These are phyloP conservation scores for Lepidiolamprologus cunningtoni DNA, from an alignment of 2,113 vertebrate species.

Conservation along the genomic window DNA sequence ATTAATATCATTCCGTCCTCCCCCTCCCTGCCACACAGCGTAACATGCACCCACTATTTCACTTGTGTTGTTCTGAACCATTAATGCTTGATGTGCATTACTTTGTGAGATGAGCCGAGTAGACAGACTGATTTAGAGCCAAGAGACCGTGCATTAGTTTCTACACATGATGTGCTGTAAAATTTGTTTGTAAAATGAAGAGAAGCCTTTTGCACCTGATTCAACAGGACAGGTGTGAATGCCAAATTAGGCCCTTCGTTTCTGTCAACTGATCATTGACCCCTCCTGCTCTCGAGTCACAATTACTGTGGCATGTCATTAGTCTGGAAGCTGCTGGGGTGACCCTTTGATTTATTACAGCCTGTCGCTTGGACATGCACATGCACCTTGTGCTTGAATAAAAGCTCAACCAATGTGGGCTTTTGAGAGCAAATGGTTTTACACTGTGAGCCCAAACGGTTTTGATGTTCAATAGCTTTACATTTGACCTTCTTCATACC, in stretches of 20 bases:
- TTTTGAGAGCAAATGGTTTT: constrained; percentile 1
- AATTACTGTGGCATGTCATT: constrained; percentile 55
- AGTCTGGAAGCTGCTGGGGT: constrained; percentile 34
- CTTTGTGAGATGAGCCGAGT: constrained; percentile 33
- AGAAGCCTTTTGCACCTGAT: neutral
- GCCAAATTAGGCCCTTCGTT: constrained; percentile 44
- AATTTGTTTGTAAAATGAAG: constrained; percentile 13
- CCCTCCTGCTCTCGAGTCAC: constrained; percentile 28
- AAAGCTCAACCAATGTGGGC: neutral
- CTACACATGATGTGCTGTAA: constrained; percentile 20
- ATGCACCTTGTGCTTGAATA: constrained; percentile 38
- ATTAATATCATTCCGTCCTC: constrained; percentile 37
- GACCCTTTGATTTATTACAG: constrained; percentile 62
- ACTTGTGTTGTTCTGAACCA: constrained; percentile 32
- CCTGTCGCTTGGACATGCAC: constrained; percentile 25
- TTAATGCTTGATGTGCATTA: constrained; percentile 28
- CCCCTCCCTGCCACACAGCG: constrained; percentile 7
- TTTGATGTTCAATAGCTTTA: neutral
- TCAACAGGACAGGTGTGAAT: constrained; percentile 47
- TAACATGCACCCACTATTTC: constrained; percentile 29
- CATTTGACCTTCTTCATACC: neutral
- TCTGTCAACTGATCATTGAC: constrained; percentile 35
- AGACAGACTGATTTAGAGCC: neutral
- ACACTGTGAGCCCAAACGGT: neutral
- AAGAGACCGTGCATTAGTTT: neutral